A percentile compares a stretch with the other conserved stretches of the same genome.
These are phyloP conservation scores for Spisula subtruncata DNA, from an alignment of 2,888 invertebrate genomes.

Conservation along the genomic window DNA sequence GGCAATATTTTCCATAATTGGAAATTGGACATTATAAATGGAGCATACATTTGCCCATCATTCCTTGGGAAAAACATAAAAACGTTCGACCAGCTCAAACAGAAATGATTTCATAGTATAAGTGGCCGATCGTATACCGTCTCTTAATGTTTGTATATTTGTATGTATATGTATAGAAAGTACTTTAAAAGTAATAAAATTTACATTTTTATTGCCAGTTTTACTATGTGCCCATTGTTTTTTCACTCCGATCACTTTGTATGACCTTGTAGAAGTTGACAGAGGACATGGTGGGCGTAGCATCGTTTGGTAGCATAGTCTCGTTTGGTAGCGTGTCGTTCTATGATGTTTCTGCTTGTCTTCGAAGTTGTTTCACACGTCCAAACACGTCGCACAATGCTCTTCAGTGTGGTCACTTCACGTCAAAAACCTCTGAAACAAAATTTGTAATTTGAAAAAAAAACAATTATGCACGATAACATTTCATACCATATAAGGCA, in stretches of 20 bases:
- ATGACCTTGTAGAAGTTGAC: constrained; percentile 30
- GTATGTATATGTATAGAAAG: neutral
- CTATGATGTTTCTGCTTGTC: constrained; percentile 21
- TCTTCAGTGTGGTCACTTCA: constrained; percentile 33
- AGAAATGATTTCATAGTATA: no score
- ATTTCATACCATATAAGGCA: neutral
- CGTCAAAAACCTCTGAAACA: constrained; percentile 9
- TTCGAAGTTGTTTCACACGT: neutral
- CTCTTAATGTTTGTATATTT: no score
- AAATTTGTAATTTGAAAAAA: neutral
- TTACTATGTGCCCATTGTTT: constrained; percentile 41
- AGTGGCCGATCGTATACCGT: no score
- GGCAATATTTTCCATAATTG: no score
- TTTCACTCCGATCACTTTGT: constrained; percentile 28
- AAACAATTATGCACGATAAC: neutral
- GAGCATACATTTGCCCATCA: neutral
- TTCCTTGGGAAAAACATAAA: neutral
- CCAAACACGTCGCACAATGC: constrained; percentile 20
- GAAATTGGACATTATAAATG: neutral
- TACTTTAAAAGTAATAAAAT: constrained; percentile 26
- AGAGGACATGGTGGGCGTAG: constrained; percentile 43
- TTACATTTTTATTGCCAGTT: constrained; percentile 35
- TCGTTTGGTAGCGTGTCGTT: no score
- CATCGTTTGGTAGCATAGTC: no score
- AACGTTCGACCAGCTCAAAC: neutral